A percentile compares a stretch with the other conserved stretches of the same genome.
phyloP scores from a whole-genome alignment of 92 coral and sea anemone species.

The Zoanthus sansibaricus region DNA sequence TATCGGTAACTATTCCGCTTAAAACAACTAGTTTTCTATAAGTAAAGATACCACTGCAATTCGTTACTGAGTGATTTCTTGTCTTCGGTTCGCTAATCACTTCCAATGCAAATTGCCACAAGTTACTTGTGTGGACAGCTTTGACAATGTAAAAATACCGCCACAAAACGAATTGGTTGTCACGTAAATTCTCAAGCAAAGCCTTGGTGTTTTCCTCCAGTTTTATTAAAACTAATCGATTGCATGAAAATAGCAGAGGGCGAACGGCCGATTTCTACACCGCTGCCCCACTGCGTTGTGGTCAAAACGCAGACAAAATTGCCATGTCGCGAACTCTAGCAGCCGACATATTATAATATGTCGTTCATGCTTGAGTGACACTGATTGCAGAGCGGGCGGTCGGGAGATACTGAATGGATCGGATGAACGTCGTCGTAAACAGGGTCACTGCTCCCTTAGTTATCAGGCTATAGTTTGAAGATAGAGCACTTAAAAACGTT shows the following conservation, averaged over 20 bases:
- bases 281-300: not conserved
- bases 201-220: not conserved
- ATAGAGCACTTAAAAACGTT: not conserved
- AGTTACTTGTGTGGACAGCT: conserved; percentile 38
- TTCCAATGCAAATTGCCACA: conserved; percentile 54
- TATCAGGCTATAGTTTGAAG: not conserved
- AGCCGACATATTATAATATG: conserved; percentile 32
- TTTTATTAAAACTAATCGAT: not conserved
- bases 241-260: not conserved
- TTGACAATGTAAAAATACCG: conserved; percentile 49
- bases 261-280: not conserved
- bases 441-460: conserved; percentile 30
- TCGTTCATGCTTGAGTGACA: conserved; percentile 45
- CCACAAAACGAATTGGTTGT: conserved; percentile 36
- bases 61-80: not conserved
- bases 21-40: not conserved
- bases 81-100: conserved; percentile 38
- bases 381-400: conserved; percentile 41
- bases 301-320: conserved; percentile 39
- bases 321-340: conserved; percentile 1
- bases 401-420: not conserved
- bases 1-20: not conserved
- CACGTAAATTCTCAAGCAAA: conserved; percentile 24
- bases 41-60: not conserved
- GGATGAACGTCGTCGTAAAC: not conserved